These are phyloP conservation scores for Sebastes diaconus DNA, from an alignment of 2,797 vertebrate genomes.

Conservation along the genomic window DNA sequence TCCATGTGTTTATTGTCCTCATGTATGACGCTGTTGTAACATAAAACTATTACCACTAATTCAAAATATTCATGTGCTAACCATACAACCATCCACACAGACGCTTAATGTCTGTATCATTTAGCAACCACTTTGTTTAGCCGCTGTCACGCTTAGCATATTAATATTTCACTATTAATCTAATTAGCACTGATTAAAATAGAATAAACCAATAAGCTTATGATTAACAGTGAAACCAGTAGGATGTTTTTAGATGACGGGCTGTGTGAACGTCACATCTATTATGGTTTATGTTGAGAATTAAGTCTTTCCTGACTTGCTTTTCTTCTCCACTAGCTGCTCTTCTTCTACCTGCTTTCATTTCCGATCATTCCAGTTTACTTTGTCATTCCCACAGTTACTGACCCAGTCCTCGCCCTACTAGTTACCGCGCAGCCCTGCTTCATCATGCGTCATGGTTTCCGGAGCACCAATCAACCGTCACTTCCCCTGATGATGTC, in stretches of 20 bases:
- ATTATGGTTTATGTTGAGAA: neutral
- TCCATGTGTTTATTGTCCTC: neutral
- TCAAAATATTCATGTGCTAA: neutral
- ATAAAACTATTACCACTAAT: neutral
- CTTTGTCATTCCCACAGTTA: slow-evolving; percentile 42
- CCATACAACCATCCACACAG: neutral
- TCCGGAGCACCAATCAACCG: slow-evolving; percentile 50
- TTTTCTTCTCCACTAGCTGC: neutral
- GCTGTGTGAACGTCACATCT: neutral
- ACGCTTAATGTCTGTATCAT: neutral
- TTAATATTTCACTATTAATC: neutral
- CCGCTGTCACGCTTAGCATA: neutral
- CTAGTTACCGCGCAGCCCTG: slow-evolving; percentile 18
- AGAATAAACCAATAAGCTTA: neutral
- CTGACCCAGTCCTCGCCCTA: slow-evolving; percentile 20
- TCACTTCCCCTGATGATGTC: slow-evolving; percentile 55
- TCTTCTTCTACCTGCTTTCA: neutral
- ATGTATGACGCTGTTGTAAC: neutral
- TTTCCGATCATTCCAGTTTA: slow-evolving; percentile 15
- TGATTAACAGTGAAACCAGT: neutral
- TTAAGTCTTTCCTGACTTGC: neutral
- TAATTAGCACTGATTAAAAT: neutral
- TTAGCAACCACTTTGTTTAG: neutral
- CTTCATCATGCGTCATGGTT: slow-evolving; percentile 62
- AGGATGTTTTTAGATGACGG: neutral